Evolutionary conservation across 2,113 vertebrate species (phyloP).

Genomic region (Eubucco bourcierii): DNA sequence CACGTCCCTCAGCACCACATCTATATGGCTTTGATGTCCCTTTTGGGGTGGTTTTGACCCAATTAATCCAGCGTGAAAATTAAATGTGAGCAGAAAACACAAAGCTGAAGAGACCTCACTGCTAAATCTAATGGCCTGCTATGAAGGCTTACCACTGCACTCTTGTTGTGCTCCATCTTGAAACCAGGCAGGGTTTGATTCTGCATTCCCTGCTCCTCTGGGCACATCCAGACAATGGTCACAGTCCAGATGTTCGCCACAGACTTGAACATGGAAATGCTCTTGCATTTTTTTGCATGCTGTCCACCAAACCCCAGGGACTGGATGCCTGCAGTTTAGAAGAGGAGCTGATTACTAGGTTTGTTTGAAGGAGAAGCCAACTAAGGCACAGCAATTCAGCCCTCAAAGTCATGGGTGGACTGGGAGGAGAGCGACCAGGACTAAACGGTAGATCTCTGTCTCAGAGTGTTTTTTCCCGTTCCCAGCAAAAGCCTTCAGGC

Average conservation of each 20-base stretch:
- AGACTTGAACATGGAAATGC: not conserved
- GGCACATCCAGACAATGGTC: not conserved
- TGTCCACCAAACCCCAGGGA: not conserved
- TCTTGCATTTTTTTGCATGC: not conserved
- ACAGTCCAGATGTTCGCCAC: fast-evolving
- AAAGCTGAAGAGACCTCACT: not conserved
- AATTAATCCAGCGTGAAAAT: not conserved
- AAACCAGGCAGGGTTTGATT: not conserved
- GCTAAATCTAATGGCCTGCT: not conserved
- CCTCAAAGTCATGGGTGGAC: not conserved
- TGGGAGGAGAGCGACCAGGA: not conserved
- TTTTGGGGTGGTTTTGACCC: not conserved
- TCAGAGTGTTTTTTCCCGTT: not conserved
- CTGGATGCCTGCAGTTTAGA: not conserved
- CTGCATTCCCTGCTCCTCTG: not conserved
- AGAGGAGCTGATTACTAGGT: not conserved
- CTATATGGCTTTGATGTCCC: too few relatives aligned
- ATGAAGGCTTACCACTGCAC: not conserved
- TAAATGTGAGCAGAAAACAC: not conserved
- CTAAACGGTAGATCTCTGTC: not conserved
- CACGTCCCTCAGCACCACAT: too few relatives aligned
- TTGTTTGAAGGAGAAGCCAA: not conserved
- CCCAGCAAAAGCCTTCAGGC: not conserved
- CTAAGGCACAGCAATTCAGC: not conserved
- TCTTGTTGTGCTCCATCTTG: not conserved